Conservation (phyloP, 1,140 invertebrate genomes). For the Drosophila lacertosa region DNA sequence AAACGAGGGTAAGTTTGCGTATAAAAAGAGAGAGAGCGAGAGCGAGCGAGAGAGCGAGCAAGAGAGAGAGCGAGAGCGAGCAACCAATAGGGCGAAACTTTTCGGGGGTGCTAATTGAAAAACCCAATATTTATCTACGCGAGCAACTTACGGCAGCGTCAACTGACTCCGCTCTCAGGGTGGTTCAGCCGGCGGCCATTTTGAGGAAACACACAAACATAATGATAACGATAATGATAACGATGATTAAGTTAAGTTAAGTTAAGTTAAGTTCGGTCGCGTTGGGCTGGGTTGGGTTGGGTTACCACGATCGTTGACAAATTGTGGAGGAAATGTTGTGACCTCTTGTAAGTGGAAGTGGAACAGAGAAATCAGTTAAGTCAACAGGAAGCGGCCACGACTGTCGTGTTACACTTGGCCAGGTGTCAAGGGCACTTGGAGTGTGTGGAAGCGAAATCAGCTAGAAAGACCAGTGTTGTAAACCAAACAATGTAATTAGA, state of each 20-base stretch:
- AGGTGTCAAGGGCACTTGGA: constrained; percentile 75
- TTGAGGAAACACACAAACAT: constrained; percentile 44
- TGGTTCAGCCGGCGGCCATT: constrained; percentile 62
- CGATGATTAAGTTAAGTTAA: constrained; percentile 9
- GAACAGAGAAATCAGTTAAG: constrained; percentile 73
- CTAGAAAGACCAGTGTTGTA: constrained; percentile 1
- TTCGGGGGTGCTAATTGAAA: constrained; percentile 75
- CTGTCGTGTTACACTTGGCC: constrained; percentile 21
- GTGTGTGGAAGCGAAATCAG: constrained; percentile 32
- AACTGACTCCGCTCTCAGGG: constrained; percentile 48
- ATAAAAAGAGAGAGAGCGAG: neutral
- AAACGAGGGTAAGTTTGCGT: constrained; percentile 31
- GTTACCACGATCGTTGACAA: constrained; percentile 57
- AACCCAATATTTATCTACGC: constrained; percentile 76
- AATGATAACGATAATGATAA: constrained; percentile 13
- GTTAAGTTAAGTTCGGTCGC: too few relatives aligned
- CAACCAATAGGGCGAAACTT: constrained; percentile 21
- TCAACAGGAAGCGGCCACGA: constrained; percentile 60
- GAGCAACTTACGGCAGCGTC: constrained; percentile 21
- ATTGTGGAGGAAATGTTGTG: constrained; percentile 52
- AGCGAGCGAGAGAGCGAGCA: neutral
- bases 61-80: constrained; percentile 4
- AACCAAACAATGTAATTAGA: constrained; percentile 6
- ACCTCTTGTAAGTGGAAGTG: constrained; percentile 35
- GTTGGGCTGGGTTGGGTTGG: too few relatives aligned